Conservation (phyloP, 2,113 vertebrate genomes). For the Andinoacara biseriatus region DNA sequence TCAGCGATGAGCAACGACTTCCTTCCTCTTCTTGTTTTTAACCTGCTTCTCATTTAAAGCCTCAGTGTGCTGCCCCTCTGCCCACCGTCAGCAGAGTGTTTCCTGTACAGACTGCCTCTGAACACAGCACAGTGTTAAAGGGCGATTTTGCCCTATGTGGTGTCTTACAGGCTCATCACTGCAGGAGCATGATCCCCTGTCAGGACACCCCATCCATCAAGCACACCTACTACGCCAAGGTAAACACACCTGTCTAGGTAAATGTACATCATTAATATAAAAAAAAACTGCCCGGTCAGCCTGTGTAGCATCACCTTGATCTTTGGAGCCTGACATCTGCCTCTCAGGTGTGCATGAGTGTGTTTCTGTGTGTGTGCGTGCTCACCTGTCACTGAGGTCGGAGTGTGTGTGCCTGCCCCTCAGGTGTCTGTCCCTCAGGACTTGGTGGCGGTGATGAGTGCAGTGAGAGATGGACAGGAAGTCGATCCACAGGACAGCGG, state of each 20-base stretch:
- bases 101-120: neutral
- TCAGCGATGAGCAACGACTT: neutral
- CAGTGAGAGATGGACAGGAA: conserved; percentile 86
- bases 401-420: neutral
- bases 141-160: neutral
- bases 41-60: neutral
- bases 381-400: conserved; percentile 65
- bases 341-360: neutral
- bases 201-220: conserved; percentile 96
- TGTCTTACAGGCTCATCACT: conserved; percentile 87
- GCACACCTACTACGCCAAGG: conserved; percentile 94
- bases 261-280: neutral
- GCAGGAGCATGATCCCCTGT: conserved; percentile 93
- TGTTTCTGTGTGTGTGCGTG: neutral
- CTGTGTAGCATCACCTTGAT: neutral
- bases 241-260: conserved; percentile 56
- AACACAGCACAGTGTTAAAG: rapidly evolving
- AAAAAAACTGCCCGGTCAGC: neutral
- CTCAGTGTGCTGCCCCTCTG: neutral
- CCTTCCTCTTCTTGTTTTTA: neutral
- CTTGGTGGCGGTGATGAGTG: conserved; percentile 95
- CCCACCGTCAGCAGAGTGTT: neutral
- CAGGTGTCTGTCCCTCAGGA: conserved; percentile 88
- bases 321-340: neutral
- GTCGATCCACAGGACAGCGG: conserved; percentile 84